Evolutionary conservation across 2,888 invertebrate genomes (phyloP), one percentile per base, ranked within the genome.

Genomic region (Drosophila silvestris): DNA sequence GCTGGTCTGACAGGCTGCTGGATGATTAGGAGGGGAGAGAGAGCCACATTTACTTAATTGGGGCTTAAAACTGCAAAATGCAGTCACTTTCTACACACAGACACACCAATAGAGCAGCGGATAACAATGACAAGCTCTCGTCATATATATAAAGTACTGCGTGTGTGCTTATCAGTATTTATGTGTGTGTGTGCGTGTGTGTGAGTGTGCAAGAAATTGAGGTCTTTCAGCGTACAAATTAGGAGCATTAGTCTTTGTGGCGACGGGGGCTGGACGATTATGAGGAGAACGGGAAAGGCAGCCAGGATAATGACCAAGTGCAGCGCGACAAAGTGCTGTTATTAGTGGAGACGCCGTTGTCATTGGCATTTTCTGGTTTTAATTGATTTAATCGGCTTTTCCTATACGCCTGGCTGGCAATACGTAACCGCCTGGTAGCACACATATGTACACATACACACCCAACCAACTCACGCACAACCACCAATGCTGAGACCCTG

Each of bases 331-430:
- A 85, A 86, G 61, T 77, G 79, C 73, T 63, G 70, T 56, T 74
- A 81, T 74, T 77, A 77, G 81, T 66, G 28, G 54, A 68, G 70
- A 52, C 73, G 78, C 63, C 58, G 68, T 54, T 57, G 70, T 74
- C 76, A 67, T 47, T 66, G 78, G 74, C 63, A 75, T 78, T 89
- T 89, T 80, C 77, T 70, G 79, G 59, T 80, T 87, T 89, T 85
- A 85, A 86, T 86, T 89, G 85, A 86, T 89, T 89, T 89, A 86
- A 86, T 86, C 85, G 85, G 85, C 78, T 89, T 89, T 77, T 37
- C 35, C 26, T n/a, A 12, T 28, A 3, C 6, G 53, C 53, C 53
- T 53, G 14, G 33, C 22, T 53, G 22, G n/a, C 28, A n/a, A 22
- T 22, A 41, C 30, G 57, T 30, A 59, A 59, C 22, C 33, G 32